Evolutionary conservation across 1,140 invertebrate species (phyloP).

Genomic region (Centruroides sculpturatus): DNA sequence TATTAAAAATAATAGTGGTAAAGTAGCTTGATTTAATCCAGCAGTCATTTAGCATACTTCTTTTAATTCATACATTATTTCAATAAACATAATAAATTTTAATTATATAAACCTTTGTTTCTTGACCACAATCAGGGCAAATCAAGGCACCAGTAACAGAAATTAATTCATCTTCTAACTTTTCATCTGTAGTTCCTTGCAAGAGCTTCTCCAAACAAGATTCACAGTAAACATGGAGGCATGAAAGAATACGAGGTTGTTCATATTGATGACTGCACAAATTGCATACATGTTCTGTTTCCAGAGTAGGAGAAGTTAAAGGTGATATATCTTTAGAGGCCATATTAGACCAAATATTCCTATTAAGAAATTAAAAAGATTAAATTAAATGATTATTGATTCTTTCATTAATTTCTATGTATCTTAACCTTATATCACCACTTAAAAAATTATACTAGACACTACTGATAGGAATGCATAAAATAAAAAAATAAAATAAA

Average conservation of each 20-base stretch:
- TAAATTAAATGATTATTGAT: too few relatives aligned
- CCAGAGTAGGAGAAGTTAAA: constrained; percentile 7
- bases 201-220: constrained; percentile 62
- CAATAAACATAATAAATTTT: not conserved
- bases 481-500: too few relatives aligned
- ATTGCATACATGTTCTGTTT: constrained; percentile 23
- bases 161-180: not conserved
- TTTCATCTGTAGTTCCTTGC: constrained; percentile 37
- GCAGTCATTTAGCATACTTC: too few relatives aligned
- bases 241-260: constrained; percentile 68
- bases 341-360: constrained; percentile 2
- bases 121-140: constrained; percentile 70
- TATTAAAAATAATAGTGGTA: too few relatives aligned
- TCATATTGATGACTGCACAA: constrained; percentile 49
- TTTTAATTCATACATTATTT: not conserved
- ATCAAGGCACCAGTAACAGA: constrained; percentile 15
- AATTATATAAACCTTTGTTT: constrained; percentile 46
- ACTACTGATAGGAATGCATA: too few relatives aligned
- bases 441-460: too few relatives aligned
- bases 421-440: too few relatives aligned
- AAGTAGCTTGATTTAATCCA: too few relatives aligned
- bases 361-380: too few relatives aligned
- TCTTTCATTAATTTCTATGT: too few relatives aligned
- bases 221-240: constrained; percentile 86
- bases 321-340: constrained; percentile 15